Evolutionary conservation across 2,113 vertebrate species (phyloP), one percentile per base, ranked within the genome.

Genomic region (Lycaon pictus): DNA sequence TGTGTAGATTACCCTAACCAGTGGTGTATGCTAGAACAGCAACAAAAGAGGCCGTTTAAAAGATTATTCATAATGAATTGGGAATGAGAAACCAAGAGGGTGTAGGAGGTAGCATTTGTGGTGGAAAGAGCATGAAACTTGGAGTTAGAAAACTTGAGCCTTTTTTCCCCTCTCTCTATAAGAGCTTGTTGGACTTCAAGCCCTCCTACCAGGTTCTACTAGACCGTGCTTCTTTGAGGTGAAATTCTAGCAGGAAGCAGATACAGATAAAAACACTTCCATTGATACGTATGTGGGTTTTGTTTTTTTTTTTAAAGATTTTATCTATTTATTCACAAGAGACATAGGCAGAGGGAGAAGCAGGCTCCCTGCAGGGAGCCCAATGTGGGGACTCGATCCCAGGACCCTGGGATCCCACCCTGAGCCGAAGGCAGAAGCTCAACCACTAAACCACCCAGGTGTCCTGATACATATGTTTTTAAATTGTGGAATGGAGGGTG

Each of bases 101-200:
- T 25, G 17, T 11, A 72, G 62, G 19, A 27, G 6, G 32, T 37
- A 32, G 60, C 58, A 32, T 60, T 80, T 37, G 37, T 89, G 25
- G 56, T 43, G 13, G 71, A 48, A 55, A 43, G 51, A 74, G 6
- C 35, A 43, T 29, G 7, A 90, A 72, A 90, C 35, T 53, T 82
- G n/a, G 27, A n/a, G 22, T 76, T n/a, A 43, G 56, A 92, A 56
- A 62, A 65, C 35, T 35, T 77, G 22, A 56, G 5, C 60, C 29
- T 76, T 88, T 87, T 76, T 67, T 32, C 43, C 43, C 43, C 5
- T 35, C 22, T 71, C 7, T 76, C 12, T 7, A 2, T 63, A 91
- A 93, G 69, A 86, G 37, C 27, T 88, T 82, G 11, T 86, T 80
- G 82, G 23, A 84, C 9, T 83, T 97, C 15, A 56, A 48, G 62